phyloP scores from a whole-genome alignment of 2,797 vertebrate species.

The Enteromius viviparus region DNA sequence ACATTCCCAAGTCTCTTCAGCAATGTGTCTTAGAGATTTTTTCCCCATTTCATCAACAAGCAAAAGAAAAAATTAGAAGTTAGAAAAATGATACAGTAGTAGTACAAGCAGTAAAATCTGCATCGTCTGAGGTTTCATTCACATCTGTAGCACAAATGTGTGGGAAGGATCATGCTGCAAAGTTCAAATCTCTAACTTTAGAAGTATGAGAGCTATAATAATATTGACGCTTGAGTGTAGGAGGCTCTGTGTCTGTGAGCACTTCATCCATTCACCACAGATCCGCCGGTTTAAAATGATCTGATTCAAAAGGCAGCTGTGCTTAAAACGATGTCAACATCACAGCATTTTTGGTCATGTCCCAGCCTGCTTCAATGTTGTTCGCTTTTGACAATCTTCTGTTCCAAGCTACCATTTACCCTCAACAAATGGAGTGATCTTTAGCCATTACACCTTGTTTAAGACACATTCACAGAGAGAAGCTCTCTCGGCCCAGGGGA shows the following conservation, averaged over 20 bases:
- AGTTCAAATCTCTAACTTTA: constrained; percentile 32
- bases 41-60: neutral
- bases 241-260: constrained; percentile 25
- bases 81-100: neutral
- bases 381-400: constrained; percentile 66
- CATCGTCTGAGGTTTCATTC: neutral
- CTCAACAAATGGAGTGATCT: constrained; percentile 38
- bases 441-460: constrained; percentile 41
- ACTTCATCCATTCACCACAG: neutral
- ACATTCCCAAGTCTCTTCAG: neutral
- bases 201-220: constrained; percentile 11
- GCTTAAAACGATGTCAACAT: constrained; percentile 13
- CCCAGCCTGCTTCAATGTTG: constrained; percentile 53
- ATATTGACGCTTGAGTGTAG: constrained; percentile 17
- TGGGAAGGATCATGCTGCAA: neutral
- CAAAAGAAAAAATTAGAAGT: neutral
- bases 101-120: neutral
- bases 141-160: constrained; percentile 5
- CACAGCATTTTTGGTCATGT: constrained; percentile 29
- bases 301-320: constrained; percentile 20
- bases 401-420: constrained; percentile 62
- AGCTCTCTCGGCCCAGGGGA: neutral
- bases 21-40: neutral
- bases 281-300: constrained; percentile 11
- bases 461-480: constrained; percentile 29